Conservation (phyloP, 2,113 vertebrate species). For the Etheostoma cragini region DNA sequence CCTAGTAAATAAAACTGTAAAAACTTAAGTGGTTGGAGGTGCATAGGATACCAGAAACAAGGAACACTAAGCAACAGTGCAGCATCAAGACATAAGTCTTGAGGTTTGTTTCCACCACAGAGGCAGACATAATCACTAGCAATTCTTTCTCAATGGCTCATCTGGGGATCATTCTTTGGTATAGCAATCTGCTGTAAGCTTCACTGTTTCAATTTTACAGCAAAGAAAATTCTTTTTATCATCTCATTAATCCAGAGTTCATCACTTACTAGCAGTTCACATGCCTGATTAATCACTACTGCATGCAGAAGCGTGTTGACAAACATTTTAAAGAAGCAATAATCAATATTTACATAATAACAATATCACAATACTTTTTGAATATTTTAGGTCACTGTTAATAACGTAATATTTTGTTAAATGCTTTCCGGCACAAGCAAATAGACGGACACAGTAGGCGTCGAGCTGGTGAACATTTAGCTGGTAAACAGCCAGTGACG, state of each 20-base stretch:
- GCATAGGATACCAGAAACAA: conserved; percentile 8
- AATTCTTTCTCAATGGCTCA: conserved; percentile 11
- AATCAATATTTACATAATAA: neutral
- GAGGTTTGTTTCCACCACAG: conserved; percentile 19
- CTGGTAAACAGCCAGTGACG: no score
- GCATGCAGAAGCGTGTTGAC: neutral
- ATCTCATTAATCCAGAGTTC: conserved; percentile 15
- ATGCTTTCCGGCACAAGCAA: neutral
- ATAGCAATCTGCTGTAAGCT: conserved; percentile 16
- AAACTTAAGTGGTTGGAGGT: neutral
- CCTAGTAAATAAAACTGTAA: conserved; percentile 1
- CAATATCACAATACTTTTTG: neutral
- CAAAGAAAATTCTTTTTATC: neutral
- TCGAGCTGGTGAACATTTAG: no score
- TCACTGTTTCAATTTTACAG: conserved; percentile 33
- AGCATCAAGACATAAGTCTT: neutral
- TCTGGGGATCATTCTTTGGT: conserved; percentile 21
- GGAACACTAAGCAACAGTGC: neutral
- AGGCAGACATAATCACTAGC: neutral
- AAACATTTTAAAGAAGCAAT: conserved; percentile 11
- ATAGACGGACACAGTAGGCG: no score
- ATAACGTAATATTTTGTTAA: no score
- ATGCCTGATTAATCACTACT: conserved; percentile 3
- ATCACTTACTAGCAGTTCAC: conserved; percentile 1
- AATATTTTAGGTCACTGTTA: neutral